Conservation (phyloP, 2,113 vertebrate species). For the Podilymbus podiceps region DNA sequence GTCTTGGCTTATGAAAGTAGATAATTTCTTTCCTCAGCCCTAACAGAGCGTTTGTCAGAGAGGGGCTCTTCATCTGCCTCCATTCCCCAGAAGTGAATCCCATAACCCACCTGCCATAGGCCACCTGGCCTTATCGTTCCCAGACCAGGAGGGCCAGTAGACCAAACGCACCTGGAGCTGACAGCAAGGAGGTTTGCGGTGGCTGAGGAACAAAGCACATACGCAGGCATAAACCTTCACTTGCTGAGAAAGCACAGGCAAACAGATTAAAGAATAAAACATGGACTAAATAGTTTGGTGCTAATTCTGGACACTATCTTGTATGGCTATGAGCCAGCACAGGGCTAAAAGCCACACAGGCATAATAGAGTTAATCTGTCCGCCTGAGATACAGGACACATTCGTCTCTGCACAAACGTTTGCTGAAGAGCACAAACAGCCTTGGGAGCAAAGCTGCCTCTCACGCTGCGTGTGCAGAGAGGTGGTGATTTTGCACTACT, state of each 20-base stretch:
- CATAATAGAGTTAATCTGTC: background rate
- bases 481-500: background rate
- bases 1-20: background rate
- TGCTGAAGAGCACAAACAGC: background rate
- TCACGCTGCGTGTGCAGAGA: fast-evolving
- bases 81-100: background rate
- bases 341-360: background rate
- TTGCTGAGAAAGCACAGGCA: background rate
- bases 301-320: background rate
- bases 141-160: background rate
- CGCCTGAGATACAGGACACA: background rate
- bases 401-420: background rate
- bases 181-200: background rate
- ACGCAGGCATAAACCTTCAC: background rate
- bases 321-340: background rate
- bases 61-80: fast-evolving
- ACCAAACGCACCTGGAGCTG: fast-evolving
- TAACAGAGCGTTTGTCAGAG: background rate
- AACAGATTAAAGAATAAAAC: background rate
- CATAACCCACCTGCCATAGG: background rate
- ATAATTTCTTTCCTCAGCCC: background rate
- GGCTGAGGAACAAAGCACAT: background rate
- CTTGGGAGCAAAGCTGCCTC: background rate
- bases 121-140: background rate
- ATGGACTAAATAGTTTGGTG: background rate